These are phyloP conservation scores for Drosophila equinoxialis DNA, from an alignment of 1,140 invertebrate species.

Conservation along the genomic window DNA sequence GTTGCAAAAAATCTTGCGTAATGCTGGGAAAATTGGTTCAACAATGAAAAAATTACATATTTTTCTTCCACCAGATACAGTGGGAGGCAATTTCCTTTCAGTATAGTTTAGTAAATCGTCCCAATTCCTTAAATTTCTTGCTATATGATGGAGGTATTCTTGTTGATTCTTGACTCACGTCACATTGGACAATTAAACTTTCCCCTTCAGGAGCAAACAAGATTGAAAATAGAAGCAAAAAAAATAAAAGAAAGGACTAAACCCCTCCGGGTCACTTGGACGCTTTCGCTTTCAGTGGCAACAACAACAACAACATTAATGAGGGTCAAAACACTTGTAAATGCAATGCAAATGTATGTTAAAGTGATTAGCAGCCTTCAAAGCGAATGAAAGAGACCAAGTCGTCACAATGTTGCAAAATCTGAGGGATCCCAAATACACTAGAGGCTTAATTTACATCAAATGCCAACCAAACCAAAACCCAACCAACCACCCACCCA, in stretches of 20 bases:
- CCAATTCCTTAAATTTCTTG: background rate
- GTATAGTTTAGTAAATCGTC: too few relatives aligned
- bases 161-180: constrained; percentile 12
- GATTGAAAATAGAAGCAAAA: background rate
- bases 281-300: constrained; percentile 11
- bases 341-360: constrained; percentile 82
- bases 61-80: too few relatives aligned
- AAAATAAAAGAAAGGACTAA: constrained; percentile 43
- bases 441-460: constrained; percentile 71
- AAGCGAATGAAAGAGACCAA: constrained; percentile 43
- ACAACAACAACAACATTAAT: constrained; percentile 56
- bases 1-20: too few relatives aligned
- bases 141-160: background rate
- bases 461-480: constrained; percentile 20
- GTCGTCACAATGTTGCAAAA: constrained; percentile 45
- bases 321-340: constrained; percentile 82
- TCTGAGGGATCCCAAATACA: constrained; percentile 60
- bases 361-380: constrained; percentile 82
- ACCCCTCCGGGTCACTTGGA: constrained; percentile 50
- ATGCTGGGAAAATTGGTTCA: too few relatives aligned
- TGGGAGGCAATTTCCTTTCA: too few relatives aligned
- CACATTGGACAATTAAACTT: constrained; percentile 8
- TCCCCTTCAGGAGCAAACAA: constrained; percentile 4
- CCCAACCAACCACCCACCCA: constrained; percentile 13
- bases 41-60: too few relatives aligned